Conservation (phyloP, 2,113 vertebrate species). For the Toxostoma redivivum region DNA sequence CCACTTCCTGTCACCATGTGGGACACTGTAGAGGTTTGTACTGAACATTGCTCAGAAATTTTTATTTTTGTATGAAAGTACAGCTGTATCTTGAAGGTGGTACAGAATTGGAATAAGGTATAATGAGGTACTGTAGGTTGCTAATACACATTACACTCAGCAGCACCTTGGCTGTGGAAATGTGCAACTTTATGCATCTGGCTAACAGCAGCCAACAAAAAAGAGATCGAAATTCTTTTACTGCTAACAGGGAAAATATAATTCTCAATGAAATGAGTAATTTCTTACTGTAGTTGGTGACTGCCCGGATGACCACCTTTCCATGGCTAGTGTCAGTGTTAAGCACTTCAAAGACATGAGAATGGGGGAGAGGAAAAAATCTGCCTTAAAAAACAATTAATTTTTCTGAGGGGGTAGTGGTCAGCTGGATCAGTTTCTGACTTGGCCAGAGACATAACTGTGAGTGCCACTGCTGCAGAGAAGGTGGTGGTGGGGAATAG, state of each 20-base stretch:
- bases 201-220: background rate
- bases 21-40: background rate
- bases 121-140: background rate
- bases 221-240: background rate
- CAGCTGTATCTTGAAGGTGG: background rate
- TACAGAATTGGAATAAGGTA: slow-evolving; percentile 2
- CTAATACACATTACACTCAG: background rate
- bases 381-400: background rate
- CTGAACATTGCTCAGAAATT: slow-evolving; percentile 4
- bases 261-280: background rate
- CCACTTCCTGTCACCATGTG: background rate
- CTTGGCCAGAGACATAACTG: background rate
- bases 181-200: background rate
- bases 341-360: background rate
- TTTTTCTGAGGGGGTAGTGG: background rate
- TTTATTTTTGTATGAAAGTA: slow-evolving; percentile 37
- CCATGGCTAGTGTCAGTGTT: background rate
- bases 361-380: background rate
- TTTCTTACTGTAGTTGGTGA: background rate
- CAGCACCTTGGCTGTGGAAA: background rate
- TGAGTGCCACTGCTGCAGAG: background rate
- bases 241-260: background rate
- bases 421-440: background rate
- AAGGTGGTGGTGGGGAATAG: background rate
- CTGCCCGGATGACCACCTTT: background rate